Base-by-base conservation (phyloP, 2,797 vertebrate species). In the Acipenser transmontanus region DNA sequence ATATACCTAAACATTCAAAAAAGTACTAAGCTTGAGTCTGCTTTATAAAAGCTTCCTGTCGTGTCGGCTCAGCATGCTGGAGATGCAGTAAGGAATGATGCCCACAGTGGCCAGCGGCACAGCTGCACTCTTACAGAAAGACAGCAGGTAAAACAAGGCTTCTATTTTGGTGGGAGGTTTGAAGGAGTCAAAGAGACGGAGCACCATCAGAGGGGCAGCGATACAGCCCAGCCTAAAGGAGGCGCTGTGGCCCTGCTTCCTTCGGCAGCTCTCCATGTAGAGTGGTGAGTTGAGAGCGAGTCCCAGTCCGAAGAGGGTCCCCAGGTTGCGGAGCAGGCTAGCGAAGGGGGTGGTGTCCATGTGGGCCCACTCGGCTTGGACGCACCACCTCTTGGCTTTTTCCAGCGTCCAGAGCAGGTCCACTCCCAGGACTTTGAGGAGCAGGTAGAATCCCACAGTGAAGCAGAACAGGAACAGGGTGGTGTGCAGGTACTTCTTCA, bases 351-450 rank as follows among this genome's bases (percentile, higher is more conserved):
- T 95, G 56, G 85, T 87, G 82, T 98, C 95, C 1, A 98, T 88
- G 78, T 93, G 93, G 59, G 98, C 91, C 96, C 96, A 98, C 66
- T 94, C 92, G 0, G 94, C 80, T 59, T 1, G 80, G 51, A 83
- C 66, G 0, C 96, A 99, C 93, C 96, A 96, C 67, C 75, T 90
- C 82, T 82, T 89, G 7, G 96, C 96, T 74, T 91, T 96, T 73
- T 94, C 94, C 75, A 98, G 72, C 0, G 96, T 96, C 96, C 96
- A 99, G 50, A 98, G 88, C 69, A 99, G 88, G 80, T 98, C 96
- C 66, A 98, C 93, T 0, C 92, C 93, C 0, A 96, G 8, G 0
- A 54, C 73, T 71, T 85, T 91, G 52, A 98, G 88, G 73, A 96
- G 81, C 48, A 96, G 72, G 71, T 98, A 98, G 81, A 98, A 94